These are phyloP conservation scores for Diaphora mendica DNA, from an alignment of 2,888 invertebrate species.

Conservation along the genomic window DNA sequence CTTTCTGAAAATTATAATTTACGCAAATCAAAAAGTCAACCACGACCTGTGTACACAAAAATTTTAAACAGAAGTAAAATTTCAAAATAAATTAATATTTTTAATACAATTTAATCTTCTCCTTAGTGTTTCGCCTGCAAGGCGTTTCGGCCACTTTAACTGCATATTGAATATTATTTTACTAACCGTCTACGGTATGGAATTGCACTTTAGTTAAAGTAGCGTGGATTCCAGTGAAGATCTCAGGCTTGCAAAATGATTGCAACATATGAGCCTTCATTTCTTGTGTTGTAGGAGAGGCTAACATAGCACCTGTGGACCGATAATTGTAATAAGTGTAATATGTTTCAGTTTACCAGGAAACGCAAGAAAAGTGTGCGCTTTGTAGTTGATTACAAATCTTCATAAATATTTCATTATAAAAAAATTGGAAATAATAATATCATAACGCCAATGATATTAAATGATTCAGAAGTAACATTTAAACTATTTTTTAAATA, in stretches of 20 bases:
- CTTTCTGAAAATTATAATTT: too few relatives aligned
- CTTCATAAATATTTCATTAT: too few relatives aligned
- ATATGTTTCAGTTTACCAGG: not conserved
- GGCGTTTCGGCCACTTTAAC: too few relatives aligned
- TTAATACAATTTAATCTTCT: not conserved
- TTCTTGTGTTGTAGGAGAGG: slow-evolving; percentile 1
- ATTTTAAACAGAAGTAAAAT: too few relatives aligned
- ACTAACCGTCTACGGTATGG: slow-evolving; percentile 11
- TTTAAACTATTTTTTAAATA: not conserved
- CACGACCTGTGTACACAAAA: too few relatives aligned
- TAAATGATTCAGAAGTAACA: too few relatives aligned
- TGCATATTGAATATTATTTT: not conserved
- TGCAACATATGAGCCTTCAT: slow-evolving; percentile 3
- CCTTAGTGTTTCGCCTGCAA: too few relatives aligned
- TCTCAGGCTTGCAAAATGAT: slow-evolving; percentile 2
- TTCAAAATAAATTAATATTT: not conserved
- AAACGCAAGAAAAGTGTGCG: not conserved
- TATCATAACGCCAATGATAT: too few relatives aligned
- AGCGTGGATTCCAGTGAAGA: slow-evolving; percentile 16
- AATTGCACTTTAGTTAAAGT: slow-evolving; percentile 6
- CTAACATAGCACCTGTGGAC: slow-evolving; percentile 12
- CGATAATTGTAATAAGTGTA: not conserved
- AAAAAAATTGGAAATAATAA: too few relatives aligned
- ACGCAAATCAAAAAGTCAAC: too few relatives aligned
- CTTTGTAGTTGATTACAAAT: too few relatives aligned